A percentile compares a stretch with the other conserved stretches of the same genome.
phyloP scores from a whole-genome alignment of 2,888 invertebrate species.

The Drosophila ustulata region DNA sequence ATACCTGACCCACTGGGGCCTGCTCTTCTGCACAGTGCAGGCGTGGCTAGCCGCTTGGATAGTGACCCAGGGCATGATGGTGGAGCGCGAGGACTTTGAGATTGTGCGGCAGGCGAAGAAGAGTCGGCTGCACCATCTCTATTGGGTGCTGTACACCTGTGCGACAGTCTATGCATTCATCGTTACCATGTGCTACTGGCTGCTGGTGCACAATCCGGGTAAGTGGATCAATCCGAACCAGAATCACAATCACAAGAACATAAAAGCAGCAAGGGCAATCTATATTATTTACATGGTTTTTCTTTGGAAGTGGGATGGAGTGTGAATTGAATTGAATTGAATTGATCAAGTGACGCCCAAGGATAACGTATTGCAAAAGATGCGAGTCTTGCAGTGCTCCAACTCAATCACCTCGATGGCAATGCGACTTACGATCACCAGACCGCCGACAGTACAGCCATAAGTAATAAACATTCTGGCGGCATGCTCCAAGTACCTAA shows the following conservation, averaged over 20 bases:
- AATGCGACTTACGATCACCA: constrained; percentile 27
- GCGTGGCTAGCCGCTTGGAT: constrained; percentile 85
- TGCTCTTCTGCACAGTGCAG: constrained; percentile 84
- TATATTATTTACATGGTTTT: neutral
- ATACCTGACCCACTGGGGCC: constrained; percentile 85
- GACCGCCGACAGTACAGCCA: constrained; percentile 44
- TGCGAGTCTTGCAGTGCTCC: constrained; percentile 21
- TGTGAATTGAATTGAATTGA: neutral
- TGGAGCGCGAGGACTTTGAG: constrained; percentile 85
- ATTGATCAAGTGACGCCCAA: neutral
- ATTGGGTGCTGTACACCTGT: constrained; percentile 85
- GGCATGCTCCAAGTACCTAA: constrained; percentile 45
- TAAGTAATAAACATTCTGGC: constrained; percentile 56
- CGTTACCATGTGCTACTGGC: constrained; percentile 85
- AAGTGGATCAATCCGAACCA: constrained; percentile 45
- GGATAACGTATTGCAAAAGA: constrained; percentile 32
- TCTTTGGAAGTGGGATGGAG: neutral
- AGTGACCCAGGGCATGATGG: constrained; percentile 85
- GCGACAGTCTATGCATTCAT: constrained; percentile 85
- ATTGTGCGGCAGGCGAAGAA: constrained; percentile 85
- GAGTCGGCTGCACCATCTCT: constrained; percentile 83
- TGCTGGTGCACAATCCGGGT: constrained; percentile 90
- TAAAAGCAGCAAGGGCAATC: neutral
- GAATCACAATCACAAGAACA: neutral
- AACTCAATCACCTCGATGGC: constrained; percentile 31